Percentiles rank a stretch among this genome's conserved stretches.
Conservation (phyloP, 2,113 vertebrate genomes). For the Engraulis encrasicolus region DNA sequence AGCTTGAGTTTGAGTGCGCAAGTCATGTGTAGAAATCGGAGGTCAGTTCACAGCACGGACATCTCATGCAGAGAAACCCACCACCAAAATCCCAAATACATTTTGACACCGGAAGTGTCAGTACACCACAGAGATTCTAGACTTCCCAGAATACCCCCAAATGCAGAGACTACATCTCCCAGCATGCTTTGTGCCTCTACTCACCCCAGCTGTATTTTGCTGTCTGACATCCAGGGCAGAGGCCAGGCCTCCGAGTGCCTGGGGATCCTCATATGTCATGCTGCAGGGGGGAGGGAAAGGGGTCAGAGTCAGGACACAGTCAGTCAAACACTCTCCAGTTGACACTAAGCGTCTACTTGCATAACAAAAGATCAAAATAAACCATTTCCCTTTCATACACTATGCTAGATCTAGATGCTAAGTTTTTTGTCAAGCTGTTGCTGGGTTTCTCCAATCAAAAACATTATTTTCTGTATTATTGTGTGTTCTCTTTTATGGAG, state of each 20-base stretch:
- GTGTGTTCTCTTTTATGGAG: no score
- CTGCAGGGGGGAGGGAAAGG: slow-evolving; percentile 64
- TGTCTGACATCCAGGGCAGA: slow-evolving; percentile 88
- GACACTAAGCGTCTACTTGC: background rate
- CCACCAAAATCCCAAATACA: background rate
- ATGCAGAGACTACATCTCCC: slow-evolving; percentile 24
- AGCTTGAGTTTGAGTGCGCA: background rate
- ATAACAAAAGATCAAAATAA: background rate
- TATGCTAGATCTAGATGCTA: background rate
- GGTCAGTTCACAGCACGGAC: background rate
- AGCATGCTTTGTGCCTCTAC: slow-evolving; percentile 63
- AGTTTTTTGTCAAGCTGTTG: background rate
- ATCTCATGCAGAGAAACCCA: slow-evolving; percentile 5
- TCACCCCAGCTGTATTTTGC: slow-evolving; percentile 90
- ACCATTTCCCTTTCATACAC: background rate
- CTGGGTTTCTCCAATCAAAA: background rate
- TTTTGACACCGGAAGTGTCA: background rate
- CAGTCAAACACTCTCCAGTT: background rate
- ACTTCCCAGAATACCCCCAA: background rate
- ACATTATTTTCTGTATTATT: no score
- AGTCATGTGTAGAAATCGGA: background rate
- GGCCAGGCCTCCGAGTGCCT: slow-evolving; percentile 82
- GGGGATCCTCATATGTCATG: slow-evolving; percentile 89
- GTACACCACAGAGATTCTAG: background rate
- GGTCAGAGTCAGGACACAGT: background rate